Evolutionary conservation across 1,140 invertebrate genomes (phyloP).

Genomic region (Heterodera schachtii): DNA sequence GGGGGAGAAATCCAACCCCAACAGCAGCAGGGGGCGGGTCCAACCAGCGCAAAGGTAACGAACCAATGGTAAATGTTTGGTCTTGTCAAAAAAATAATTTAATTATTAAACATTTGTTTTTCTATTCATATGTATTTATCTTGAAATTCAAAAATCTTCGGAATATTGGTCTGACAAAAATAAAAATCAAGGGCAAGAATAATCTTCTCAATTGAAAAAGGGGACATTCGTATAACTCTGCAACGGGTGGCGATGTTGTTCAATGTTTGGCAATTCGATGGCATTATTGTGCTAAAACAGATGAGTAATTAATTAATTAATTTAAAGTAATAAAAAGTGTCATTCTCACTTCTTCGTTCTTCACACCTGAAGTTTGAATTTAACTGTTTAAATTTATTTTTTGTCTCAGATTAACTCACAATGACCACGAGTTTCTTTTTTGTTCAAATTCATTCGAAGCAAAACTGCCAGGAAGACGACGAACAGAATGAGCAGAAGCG

Average conservation of each 20-base stretch:
- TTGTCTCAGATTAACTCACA: not conserved
- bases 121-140: no score
- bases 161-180: no score
- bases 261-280: not conserved
- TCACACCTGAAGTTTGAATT: not conserved
- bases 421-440: not conserved
- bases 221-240: not conserved
- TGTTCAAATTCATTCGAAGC: not conserved
- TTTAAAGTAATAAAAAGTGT: no score
- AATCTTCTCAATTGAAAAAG: not conserved
- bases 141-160: no score
- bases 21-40: no score
- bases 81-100: no score
- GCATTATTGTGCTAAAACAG: not conserved
- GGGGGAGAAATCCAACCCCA: not conserved
- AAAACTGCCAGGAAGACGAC: not conserved
- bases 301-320: not conserved
- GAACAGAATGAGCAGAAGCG: not conserved
- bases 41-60: not conserved
- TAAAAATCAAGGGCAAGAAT: no score
- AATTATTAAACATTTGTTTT: no score
- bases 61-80: not conserved
- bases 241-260: not conserved
- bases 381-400: no score
- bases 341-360: not conserved